Evolutionary conservation across 2,797 vertebrate species (phyloP).

Genomic region (Karalla daura): DNA sequence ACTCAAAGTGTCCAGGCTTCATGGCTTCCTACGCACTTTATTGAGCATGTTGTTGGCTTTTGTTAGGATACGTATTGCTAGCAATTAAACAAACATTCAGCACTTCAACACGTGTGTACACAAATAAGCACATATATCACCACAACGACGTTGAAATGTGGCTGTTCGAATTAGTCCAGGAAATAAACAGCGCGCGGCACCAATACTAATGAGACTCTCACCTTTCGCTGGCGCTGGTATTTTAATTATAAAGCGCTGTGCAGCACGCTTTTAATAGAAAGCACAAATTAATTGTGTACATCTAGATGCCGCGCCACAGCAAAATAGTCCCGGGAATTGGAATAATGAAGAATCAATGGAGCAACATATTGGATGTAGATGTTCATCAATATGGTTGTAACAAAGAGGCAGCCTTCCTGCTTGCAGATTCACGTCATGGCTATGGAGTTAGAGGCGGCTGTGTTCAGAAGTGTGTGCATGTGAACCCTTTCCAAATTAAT

Average conservation of each 20-base stretch:
- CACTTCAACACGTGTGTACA: slow-evolving; percentile 26
- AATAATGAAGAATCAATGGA: slow-evolving; percentile 85
- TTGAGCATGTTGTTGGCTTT: slow-evolving; percentile 9
- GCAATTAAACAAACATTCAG: slow-evolving; percentile 30
- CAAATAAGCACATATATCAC: slow-evolving; percentile 47
- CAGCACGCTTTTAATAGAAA: slow-evolving; percentile 79
- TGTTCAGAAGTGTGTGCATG: slow-evolving; percentile 4
- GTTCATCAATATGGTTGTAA: slow-evolving; percentile 73
- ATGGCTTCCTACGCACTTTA: slow-evolving; percentile 1
- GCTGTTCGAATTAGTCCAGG: slow-evolving; percentile 68
- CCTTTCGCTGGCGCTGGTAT: slow-evolving; percentile 64
- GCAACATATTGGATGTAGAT: slow-evolving; percentile 84
- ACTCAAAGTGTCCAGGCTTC: not conserved
- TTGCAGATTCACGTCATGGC: slow-evolving; percentile 52
- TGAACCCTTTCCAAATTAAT: slow-evolving; percentile 32
- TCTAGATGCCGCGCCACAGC: slow-evolving; percentile 52
- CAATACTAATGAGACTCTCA: slow-evolving; percentile 77
- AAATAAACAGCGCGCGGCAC: slow-evolving; percentile 66
- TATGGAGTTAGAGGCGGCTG: not conserved
- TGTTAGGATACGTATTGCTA: too few relatives aligned
- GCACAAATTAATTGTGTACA: slow-evolving; percentile 77
- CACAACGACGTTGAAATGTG: slow-evolving; percentile 26
- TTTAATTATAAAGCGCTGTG: slow-evolving; percentile 82
- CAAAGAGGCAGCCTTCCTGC: slow-evolving; percentile 22
- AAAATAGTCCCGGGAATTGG: slow-evolving; percentile 72